These are phyloP conservation scores for Neocrepidodera transversa DNA, from an alignment of 2,888 invertebrate genomes.

Conservation along the genomic window DNA sequence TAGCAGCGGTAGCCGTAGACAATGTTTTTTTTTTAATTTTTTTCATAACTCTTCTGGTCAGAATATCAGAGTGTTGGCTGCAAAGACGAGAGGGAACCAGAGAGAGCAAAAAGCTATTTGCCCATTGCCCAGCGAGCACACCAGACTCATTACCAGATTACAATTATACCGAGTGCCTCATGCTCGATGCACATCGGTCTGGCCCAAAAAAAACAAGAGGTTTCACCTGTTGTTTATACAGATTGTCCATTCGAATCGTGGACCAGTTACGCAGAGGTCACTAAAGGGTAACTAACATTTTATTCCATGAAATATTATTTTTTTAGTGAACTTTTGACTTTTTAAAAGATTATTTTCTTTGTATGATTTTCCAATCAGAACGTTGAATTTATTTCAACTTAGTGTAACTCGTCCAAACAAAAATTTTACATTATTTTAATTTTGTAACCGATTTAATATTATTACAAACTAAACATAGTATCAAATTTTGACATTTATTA, in stretches of 20 bases:
- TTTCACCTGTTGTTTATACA: not conserved
- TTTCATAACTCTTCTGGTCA: not conserved
- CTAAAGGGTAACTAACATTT: too few relatives aligned
- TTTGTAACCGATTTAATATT: too few relatives aligned
- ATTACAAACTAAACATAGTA: too few relatives aligned
- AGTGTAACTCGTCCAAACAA: too few relatives aligned
- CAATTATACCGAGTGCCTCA: slow-evolving; percentile 7
- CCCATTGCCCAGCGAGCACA: not conserved
- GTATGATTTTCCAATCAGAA: too few relatives aligned
- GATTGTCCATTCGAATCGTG: not conserved
- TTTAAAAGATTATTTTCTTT: too few relatives aligned
- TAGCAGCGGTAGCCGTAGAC: not conserved
- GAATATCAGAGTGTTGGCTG: not conserved
- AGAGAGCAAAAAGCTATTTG: not conserved
- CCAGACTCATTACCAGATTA: slow-evolving; percentile 3
- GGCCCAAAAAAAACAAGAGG: not conserved
- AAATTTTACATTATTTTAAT: too few relatives aligned
- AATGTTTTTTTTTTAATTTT: not conserved
- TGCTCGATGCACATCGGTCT: not conserved
- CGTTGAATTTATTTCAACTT: too few relatives aligned
- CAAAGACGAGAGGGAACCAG: not conserved
- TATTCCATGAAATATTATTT: too few relatives aligned
- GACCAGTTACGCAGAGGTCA: too few relatives aligned
- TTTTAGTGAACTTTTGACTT: too few relatives aligned
- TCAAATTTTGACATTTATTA: too few relatives aligned